Base-by-base conservation (phyloP, 2,113 vertebrate species). In the Electrona antarctica region DNA sequence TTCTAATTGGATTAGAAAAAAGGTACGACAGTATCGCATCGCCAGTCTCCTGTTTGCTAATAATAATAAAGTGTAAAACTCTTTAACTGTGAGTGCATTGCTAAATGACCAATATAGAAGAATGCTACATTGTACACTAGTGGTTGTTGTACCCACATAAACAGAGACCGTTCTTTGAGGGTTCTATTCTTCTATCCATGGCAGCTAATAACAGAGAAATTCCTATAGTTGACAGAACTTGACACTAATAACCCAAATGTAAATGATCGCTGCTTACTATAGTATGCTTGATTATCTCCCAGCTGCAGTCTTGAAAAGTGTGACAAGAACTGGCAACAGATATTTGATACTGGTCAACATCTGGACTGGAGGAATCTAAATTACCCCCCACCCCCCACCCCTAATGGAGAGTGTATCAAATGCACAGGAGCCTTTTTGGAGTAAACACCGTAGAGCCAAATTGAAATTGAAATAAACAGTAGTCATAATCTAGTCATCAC, bases 401-500 rank as follows among this genome's bases (percentile, higher is more conserved):
- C 47, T 29, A 6, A 21, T 21, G 21, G 21, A 2, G 21, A 21
- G 33, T 41, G 33, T 41, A 54, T 12, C 5, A 54, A 54, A 54
- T 54, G 51, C n/a, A 11, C 51, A 54, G 11, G 5, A 6, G 51
- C 51, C 51, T 54, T 12, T 54, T 6, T 13, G n/a, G 3, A 8
- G 59, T 61, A 69, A 75, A 76, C 69, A 59, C 41, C 47, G 21
- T 60, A 4, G 11, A 65, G 49, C 45, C 0, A 59, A 41, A 56
- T 51, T 13, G 55, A 2, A 65, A 4, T 64, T 69, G 58, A 54
- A 62, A 3, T 41, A 41, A 64, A 73, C 78, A 82, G 74, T 33
- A 70, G 33, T 41, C 33, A 41, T 41, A 41, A 41, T 41, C 33
- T 41, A 41, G 33, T 41, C 3, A 56, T 62, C 59, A 64, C 11